phyloP scores from a whole-genome alignment of 2,113 vertebrate genomes.

The Litocranius walleri region DNA sequence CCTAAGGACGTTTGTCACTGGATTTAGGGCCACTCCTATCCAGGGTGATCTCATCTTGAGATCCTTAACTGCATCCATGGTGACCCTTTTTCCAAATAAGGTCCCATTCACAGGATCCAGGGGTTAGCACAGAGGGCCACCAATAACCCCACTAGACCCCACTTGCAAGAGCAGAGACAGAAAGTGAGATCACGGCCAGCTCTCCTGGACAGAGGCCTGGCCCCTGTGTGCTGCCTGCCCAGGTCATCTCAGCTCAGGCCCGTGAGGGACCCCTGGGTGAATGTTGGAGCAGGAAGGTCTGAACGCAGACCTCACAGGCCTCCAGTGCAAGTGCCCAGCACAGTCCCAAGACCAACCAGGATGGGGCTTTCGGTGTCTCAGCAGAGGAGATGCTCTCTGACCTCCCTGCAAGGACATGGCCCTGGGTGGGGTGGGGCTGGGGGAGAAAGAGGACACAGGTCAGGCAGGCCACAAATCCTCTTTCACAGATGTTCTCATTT shows the following conservation, averaged over 20 bases:
- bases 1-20: background rate
- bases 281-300: rapidly evolving
- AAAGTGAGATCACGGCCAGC: background rate
- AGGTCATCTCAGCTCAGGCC: background rate
- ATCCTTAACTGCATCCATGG: background rate
- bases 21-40: background rate
- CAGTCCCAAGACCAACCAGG: background rate
- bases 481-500: background rate
- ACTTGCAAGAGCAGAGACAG: background rate
- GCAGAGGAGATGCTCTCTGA: background rate
- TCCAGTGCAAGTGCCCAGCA: background rate
- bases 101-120: background rate
- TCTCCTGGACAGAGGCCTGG: background rate
- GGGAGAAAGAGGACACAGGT: background rate
- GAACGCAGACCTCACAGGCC: rapidly evolving
- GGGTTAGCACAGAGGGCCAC: background rate
- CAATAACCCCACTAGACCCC: background rate
- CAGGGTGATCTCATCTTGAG: background rate
- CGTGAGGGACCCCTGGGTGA: background rate
- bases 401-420: background rate
- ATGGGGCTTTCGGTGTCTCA: background rate
- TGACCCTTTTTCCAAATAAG: background rate
- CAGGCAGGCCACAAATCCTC: background rate
- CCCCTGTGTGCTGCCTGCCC: rapidly evolving
- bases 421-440: no score